phyloP scores from a whole-genome alignment of 2,797 vertebrate genomes.

The Fratercula arctica region DNA sequence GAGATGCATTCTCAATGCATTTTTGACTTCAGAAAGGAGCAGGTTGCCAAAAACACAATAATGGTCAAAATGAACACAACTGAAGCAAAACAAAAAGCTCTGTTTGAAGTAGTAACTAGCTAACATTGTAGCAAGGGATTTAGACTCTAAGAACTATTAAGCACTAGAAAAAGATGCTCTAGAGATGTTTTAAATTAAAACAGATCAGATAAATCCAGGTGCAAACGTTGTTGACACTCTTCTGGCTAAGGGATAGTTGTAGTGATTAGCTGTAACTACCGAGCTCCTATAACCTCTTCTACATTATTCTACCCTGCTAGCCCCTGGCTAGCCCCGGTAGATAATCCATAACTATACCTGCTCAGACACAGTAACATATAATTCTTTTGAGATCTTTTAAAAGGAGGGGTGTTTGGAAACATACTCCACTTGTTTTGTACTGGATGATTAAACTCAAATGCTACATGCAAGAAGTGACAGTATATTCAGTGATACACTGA shows the following conservation, averaged over 20 bases:
- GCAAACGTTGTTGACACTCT: background rate
- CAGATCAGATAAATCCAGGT: background rate
- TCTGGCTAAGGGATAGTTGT: background rate
- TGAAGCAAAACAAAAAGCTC: background rate
- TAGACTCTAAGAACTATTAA: background rate
- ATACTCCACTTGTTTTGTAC: background rate
- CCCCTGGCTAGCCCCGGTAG: background rate
- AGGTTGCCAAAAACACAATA: background rate
- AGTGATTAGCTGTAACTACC: background rate
- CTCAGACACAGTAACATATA: background rate
- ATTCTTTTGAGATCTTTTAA: background rate
- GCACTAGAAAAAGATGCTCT: background rate
- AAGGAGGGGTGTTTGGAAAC: background rate
- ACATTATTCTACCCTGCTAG: background rate
- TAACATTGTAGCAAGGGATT: background rate
- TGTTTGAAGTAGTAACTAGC: background rate
- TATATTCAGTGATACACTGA: background rate
- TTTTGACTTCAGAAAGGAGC: background rate
- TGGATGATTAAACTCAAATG: background rate
- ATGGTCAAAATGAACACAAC: background rate
- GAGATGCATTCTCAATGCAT: background rate
- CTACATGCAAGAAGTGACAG: background rate
- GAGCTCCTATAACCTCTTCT: background rate
- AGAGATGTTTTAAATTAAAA: background rate
- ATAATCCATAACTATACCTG: background rate